A percentile compares a stretch with the other conserved stretches of the same genome.
Evolutionary conservation across 2,113 vertebrate genomes (phyloP).

Genomic region (Hyperoodon ampullatus): DNA sequence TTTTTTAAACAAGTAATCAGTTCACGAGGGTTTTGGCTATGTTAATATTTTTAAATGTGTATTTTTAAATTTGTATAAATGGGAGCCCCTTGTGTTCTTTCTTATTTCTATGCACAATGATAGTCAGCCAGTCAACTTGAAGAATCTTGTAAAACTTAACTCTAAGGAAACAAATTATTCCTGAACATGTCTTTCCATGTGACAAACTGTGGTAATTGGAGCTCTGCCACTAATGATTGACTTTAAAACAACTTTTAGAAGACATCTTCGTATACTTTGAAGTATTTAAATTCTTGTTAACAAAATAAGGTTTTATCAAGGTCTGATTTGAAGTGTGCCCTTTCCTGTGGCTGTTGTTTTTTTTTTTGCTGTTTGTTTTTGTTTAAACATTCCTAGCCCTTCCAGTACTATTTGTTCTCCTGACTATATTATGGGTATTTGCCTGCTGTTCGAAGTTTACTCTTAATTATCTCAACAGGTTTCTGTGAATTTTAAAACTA

Average conservation of each 20-base stretch:
- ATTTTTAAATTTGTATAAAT: constrained; percentile 11
- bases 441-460: background rate
- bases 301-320: background rate
- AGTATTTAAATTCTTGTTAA: constrained; percentile 28
- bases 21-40: background rate
- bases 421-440: background rate
- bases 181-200: constrained; percentile 5
- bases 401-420: constrained; percentile 8
- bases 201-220: constrained; percentile 18
- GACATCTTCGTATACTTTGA: background rate
- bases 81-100: background rate
- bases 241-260: constrained; percentile 50
- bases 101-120: background rate
- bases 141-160: background rate
- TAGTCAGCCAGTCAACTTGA: constrained; percentile 2
- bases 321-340: background rate
- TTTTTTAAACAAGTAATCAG: constrained; percentile 22
- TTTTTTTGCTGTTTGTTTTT: background rate
- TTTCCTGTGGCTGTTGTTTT: background rate
- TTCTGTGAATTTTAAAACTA: constrained; percentile 59
- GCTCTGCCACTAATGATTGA: background rate
- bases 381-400: background rate
- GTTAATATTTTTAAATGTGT: constrained; percentile 13
- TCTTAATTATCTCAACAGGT: constrained; percentile 60
- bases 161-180: constrained; percentile 22